phyloP scores from a whole-genome alignment of 2,888 invertebrate genomes.

The Criorhina ranunculi region DNA sequence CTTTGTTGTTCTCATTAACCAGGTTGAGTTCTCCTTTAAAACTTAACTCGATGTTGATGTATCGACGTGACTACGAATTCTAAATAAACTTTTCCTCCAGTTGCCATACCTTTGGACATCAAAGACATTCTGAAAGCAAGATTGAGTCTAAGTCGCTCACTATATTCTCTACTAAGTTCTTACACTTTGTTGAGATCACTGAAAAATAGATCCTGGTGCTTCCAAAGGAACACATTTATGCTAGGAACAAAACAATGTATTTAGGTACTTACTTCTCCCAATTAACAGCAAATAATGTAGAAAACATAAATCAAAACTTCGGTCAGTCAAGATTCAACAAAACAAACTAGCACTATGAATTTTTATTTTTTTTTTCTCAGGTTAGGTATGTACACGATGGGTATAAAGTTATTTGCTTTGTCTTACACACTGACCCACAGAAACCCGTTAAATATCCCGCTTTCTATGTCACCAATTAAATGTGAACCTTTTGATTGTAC shows the following conservation, averaged over 20 bases:
- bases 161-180: too few relatives aligned
- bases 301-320: constrained; percentile 63
- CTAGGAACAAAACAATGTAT: not conserved
- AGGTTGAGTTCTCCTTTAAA: too few relatives aligned
- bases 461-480: constrained; percentile 4
- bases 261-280: constrained; percentile 63
- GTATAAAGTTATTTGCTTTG: not conserved
- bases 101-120: too few relatives aligned
- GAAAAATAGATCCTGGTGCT: too few relatives aligned
- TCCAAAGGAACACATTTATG: not conserved
- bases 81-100: too few relatives aligned
- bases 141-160: too few relatives aligned
- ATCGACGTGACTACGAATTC: too few relatives aligned
- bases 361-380: not conserved
- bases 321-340: not conserved
- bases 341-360: not conserved
- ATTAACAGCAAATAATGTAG: constrained; percentile 49
- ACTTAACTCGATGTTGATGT: too few relatives aligned
- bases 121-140: too few relatives aligned
- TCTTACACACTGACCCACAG: constrained; percentile 7
- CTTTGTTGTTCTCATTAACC: too few relatives aligned
- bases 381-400: constrained; percentile 15
- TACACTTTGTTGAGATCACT: too few relatives aligned
- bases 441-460: constrained; percentile 53
- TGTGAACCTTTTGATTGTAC: not conserved